Base-by-base conservation (phyloP, 2,797 vertebrate species). In the Balearica regulorum region DNA sequence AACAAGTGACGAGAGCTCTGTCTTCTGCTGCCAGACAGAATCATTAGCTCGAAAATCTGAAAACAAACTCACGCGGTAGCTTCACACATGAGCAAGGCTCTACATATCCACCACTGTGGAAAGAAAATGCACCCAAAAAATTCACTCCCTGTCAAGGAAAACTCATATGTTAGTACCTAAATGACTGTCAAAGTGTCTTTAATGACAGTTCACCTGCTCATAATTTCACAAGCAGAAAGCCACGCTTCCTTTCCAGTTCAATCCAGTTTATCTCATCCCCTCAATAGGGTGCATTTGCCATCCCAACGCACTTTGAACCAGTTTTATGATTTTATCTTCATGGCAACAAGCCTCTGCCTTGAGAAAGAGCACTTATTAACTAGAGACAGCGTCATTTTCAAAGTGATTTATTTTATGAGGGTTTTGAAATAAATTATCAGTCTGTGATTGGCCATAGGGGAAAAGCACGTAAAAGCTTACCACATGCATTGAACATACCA, bases 401-500 rank as follows among this genome's bases (percentile, higher is more conserved):
- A 76, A 84, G 71, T 95, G 95, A 96, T 96, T 94, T 93, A 90
- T 95, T 96, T 95, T 54, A 95, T 46, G 88, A 96, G 93, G 83
- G 83, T 80, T 94, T 96, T 79, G 96, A 96, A 97, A 96, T 82
- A 94, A 97, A 93, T 96, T 58, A 96, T 95, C 94, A 93, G 85
- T 53, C 85, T 51, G 92, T 48, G 88, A 94, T 83, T 87, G 92
- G 96, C 96, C 94, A 96, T 69, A 89, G 92, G 96, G 96, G 94
- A 92, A 91, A 95, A 92, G 95, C 91, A 46, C 58, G 82, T 90
- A 89, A 96, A 94, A 96, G 96, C 96, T 87, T 73, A 70, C 93
- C 96, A 62, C 93, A 89, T 94, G 94, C 86, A 48, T 53, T 28
- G 71, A 93, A 89, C 83, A 39, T 80, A 83, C 95, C 96, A 97